Percentiles rank a stretch among this genome's conserved stretches.
Conservation (phyloP, 1,140 invertebrate genomes). For the Teleogryllus occipitalis region DNA sequence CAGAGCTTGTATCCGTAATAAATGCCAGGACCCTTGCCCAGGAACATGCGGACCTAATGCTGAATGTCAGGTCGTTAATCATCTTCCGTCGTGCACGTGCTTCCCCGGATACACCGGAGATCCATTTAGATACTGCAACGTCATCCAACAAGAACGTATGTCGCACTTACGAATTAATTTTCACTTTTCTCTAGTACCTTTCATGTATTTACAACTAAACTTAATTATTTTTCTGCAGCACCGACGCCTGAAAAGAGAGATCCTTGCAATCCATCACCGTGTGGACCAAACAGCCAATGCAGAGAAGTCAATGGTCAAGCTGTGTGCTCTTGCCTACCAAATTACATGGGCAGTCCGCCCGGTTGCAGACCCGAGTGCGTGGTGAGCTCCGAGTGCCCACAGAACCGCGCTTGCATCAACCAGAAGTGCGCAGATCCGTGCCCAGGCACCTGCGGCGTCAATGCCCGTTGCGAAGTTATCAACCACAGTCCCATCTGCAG, state of each 20-base stretch:
- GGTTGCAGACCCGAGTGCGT: constrained; percentile 30
- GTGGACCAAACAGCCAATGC: constrained; percentile 36
- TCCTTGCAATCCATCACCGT: constrained; percentile 32
- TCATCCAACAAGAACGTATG: constrained; percentile 35
- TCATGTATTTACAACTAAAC: constrained; percentile 25
- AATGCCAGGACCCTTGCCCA: constrained; percentile 66
- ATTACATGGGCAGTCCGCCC: constrained; percentile 67
- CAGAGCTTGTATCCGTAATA: constrained; percentile 61
- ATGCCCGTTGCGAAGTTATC: constrained; percentile 54
- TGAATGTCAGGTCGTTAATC: constrained; percentile 65
- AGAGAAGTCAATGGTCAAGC: constrained; percentile 35
- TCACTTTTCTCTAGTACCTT: constrained; percentile 30
- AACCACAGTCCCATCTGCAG: constrained; percentile 55
- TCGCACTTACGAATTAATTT: constrained; percentile 28
- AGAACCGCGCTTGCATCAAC: constrained; percentile 49
- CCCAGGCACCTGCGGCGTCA: constrained; percentile 51
- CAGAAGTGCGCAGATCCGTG: constrained; percentile 60
- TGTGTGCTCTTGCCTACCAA: constrained; percentile 58
- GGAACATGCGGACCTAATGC: constrained; percentile 67
- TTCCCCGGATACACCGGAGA: constrained; percentile 61
- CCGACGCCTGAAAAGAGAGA: constrained; percentile 23
- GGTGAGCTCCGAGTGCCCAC: constrained; percentile 51
- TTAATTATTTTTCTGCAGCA: constrained; percentile 28
- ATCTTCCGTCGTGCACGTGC: constrained; percentile 64
- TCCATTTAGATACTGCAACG: constrained; percentile 56